A percentile compares a stretch with the other conserved stretches of the same genome.
These are phyloP conservation scores for Illadopsis cleaveri DNA, from an alignment of 2,113 vertebrate genomes.

Conservation along the genomic window DNA sequence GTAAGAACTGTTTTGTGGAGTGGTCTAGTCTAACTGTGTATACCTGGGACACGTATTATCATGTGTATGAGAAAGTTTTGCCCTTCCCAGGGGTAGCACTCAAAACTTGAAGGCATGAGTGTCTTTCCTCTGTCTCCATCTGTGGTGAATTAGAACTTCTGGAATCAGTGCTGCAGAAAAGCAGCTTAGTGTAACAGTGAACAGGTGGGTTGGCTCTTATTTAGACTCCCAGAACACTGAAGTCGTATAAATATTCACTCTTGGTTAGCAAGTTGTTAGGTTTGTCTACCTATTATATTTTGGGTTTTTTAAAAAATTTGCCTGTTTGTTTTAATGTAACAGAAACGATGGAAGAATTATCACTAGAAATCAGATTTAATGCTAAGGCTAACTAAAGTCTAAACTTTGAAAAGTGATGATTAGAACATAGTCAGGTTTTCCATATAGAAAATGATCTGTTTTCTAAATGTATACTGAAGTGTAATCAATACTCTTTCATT, in stretches of 20 bases:
- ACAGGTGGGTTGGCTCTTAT: not conserved
- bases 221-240: not conserved
- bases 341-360: not conserved
- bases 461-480: not conserved
- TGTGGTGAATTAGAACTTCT: slow-evolving; percentile 20
- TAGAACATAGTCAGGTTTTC: not conserved
- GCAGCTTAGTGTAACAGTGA: not conserved
- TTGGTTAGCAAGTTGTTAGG: not conserved
- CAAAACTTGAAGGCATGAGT: not conserved
- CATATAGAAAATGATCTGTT: not conserved
- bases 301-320: not conserved
- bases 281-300: not conserved
- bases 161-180: not conserved
- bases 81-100: not conserved
- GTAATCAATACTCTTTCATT: not conserved
- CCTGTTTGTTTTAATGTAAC: not conserved
- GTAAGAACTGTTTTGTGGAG: not conserved
- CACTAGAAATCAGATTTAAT: not conserved
- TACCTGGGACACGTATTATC: not conserved
- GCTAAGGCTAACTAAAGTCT: not conserved
- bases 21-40: not conserved
- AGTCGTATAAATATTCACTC: not conserved
- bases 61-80: not conserved
- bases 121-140: not conserved
- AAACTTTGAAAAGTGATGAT: not conserved